Conservation (phyloP, 2,888 invertebrate genomes). For the Parochlus steinenii region DNA sequence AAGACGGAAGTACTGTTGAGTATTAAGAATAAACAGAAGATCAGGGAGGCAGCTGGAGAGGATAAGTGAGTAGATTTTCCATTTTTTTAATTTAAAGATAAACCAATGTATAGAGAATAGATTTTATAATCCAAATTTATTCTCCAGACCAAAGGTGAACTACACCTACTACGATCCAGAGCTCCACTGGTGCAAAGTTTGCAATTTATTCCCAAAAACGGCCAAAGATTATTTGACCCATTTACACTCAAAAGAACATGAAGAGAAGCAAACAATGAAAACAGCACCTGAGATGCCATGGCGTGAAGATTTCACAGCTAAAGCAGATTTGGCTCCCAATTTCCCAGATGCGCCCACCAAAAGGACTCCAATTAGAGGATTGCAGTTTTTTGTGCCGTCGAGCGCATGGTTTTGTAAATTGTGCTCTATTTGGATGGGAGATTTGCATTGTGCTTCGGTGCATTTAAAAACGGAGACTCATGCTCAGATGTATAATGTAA, state of each 20-base stretch:
- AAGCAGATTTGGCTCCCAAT: slow-evolving; percentile 40
- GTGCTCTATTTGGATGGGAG: slow-evolving; percentile 76
- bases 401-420: slow-evolving; percentile 83
- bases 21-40: slow-evolving; percentile 19
- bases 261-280: slow-evolving; percentile 25
- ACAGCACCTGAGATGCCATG: slow-evolving; percentile 18
- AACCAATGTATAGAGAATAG: slow-evolving; percentile 3
- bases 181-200: slow-evolving; percentile 78
- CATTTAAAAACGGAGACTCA: slow-evolving; percentile 68
- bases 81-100: slow-evolving; percentile 1
- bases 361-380: slow-evolving; percentile 67
- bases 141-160: slow-evolving; percentile 40
- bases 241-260: slow-evolving; percentile 62
- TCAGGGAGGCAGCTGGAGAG: slow-evolving; percentile 7
- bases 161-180: slow-evolving; percentile 78
- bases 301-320: slow-evolving; percentile 4
- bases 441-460: slow-evolving; percentile 71
- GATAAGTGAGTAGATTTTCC: slow-evolving; percentile 7
- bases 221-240: slow-evolving; percentile 75
- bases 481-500: slow-evolving; percentile 64
- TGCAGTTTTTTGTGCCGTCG: slow-evolving; percentile 75
- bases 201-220: slow-evolving; percentile 72
- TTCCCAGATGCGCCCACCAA: slow-evolving; percentile 55
- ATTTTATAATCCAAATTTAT: slow-evolving; percentile 1
- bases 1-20: slow-evolving; percentile 28